Evolutionary conservation across 1,140 invertebrate species (phyloP).

Genomic region (Lordiphosa clarofinis): DNA sequence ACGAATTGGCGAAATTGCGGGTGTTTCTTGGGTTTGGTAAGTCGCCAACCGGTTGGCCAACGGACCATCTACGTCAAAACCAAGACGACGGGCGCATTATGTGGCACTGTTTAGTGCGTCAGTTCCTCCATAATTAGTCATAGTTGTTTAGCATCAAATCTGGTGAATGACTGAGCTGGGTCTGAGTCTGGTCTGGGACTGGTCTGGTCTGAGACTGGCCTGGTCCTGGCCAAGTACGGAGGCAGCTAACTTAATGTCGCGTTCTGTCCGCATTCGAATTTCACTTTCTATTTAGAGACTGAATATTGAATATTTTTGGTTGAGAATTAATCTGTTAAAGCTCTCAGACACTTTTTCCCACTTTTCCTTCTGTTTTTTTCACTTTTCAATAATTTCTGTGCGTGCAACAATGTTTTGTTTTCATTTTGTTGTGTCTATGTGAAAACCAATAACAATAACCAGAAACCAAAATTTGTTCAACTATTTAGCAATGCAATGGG

Average conservation of each 20-base stretch:
- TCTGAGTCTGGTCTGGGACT: conserved; percentile 5
- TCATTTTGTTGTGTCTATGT: background rate
- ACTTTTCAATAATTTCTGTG: conserved; percentile 52
- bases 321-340: no score
- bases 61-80: conserved; percentile 68
- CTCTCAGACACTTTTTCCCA: no score
- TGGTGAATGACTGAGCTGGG: conserved; percentile 62
- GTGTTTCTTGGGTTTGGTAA: conserved; percentile 49
- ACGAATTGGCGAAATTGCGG: conserved; percentile 77
- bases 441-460: conserved; percentile 2
- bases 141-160: conserved; percentile 75
- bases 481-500: conserved; percentile 70
- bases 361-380: conserved; percentile 4
- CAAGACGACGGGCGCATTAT: conserved; percentile 72
- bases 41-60: conserved; percentile 26
- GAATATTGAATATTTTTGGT: conserved; percentile 35
- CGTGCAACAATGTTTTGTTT: conserved; percentile 64
- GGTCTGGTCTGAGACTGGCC: no score
- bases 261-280: conserved; percentile 66
- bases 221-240: no score
- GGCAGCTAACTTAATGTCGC: conserved; percentile 65
- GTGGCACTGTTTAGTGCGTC: conserved; percentile 71
- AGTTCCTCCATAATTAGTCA: conserved; percentile 78
- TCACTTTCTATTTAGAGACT: conserved; percentile 77
- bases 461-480: conserved; percentile 63